Evolutionary conservation across 2,888 invertebrate species (phyloP).

Genomic region (Synergus gifuensis): DNA sequence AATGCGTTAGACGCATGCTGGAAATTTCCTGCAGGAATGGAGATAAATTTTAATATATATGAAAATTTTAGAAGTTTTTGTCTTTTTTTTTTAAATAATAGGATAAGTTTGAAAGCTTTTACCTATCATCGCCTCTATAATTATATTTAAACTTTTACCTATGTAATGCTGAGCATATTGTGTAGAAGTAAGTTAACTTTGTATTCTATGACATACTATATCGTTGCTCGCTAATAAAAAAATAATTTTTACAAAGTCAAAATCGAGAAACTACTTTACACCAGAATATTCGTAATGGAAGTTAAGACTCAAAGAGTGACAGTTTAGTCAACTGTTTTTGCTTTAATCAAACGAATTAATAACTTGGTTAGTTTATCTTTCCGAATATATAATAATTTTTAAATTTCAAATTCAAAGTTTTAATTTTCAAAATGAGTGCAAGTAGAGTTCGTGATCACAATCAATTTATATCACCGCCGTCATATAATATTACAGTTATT

Average conservation of each 20-base stretch:
- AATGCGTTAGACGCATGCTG: neutral
- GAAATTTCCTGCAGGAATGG: neutral
- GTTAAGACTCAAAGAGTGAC: neutral
- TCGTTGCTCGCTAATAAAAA: neutral
- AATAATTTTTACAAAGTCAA: neutral
- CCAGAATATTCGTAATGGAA: neutral
- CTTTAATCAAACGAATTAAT: neutral
- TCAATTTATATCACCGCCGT: neutral
- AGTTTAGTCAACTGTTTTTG: neutral
- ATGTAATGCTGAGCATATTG: neutral
- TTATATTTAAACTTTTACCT: neutral
- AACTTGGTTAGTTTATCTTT: neutral
- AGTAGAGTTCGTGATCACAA: neutral
- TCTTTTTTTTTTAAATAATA: neutral
- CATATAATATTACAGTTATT: neutral
- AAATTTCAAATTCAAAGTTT: neutral
- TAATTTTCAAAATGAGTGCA: neutral
- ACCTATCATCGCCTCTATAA: neutral
- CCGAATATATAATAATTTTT: neutral
- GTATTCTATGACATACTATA: neutral
- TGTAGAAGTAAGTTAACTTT: neutral
- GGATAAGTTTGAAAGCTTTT: neutral
- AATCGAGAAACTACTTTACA: neutral
- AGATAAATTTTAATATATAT: slow-evolving; percentile 1
- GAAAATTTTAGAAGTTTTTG: neutral